phyloP scores from a whole-genome alignment of 2,797 vertebrate genomes.

The Perodicticus potto region DNA sequence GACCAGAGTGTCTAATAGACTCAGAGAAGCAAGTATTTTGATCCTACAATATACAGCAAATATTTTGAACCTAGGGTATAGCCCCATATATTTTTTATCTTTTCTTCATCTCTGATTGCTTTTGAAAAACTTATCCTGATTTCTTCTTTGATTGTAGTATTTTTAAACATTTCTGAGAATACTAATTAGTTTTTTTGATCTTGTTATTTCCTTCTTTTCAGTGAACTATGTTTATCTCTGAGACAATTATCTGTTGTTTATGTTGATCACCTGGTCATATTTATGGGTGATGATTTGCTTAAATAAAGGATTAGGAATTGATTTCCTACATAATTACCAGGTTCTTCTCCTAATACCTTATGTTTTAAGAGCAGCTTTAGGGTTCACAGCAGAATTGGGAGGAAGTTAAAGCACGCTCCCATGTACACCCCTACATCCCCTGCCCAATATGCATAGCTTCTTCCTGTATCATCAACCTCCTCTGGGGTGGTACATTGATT shows the following conservation, averaged over 20 bases:
- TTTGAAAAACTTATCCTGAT: neutral
- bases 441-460: neutral
- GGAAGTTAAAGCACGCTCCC: no score
- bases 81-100: neutral
- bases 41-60: neutral
- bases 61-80: neutral
- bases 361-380: neutral
- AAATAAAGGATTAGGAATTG: neutral
- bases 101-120: neutral
- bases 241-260: neutral
- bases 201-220: neutral
- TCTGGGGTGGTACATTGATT: neutral
- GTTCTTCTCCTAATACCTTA: neutral
- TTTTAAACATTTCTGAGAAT: neutral
- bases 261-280: neutral
- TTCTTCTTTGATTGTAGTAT: neutral
- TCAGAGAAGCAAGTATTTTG: neutral
- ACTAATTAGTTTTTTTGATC: neutral
- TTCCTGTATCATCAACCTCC: neutral
- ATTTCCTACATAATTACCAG: neutral
- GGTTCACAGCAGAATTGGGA: neutral
- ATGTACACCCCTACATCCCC: neutral
- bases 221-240: neutral
- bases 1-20: rapidly evolving
- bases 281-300: neutral